Conservation (phyloP, 2,113 vertebrate species). For the Erpornis zantholeuca region DNA sequence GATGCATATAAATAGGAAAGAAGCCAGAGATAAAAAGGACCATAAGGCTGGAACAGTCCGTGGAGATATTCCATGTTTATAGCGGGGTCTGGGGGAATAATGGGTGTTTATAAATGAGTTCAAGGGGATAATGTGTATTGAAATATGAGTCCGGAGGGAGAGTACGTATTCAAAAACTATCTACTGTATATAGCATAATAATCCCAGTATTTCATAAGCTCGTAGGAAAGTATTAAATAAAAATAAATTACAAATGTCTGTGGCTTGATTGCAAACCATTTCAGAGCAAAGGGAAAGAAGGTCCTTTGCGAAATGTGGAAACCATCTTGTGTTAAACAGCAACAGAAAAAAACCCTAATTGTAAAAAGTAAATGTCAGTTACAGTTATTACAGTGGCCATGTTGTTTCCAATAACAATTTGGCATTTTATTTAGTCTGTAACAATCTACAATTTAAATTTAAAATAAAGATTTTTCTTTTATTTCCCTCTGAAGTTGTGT, state of each 20-base stretch:
- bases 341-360: constrained; percentile 79
- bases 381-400: constrained; percentile 79
- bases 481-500: constrained; percentile 81
- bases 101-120: constrained; percentile 66
- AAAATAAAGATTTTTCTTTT: constrained; percentile 86
- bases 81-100: constrained; percentile 37
- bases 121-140: constrained; percentile 61
- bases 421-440: constrained; percentile 87
- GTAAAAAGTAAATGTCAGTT: constrained; percentile 80
- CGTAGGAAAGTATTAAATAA: constrained; percentile 72
- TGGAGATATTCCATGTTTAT: constrained; percentile 40
- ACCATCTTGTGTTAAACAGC: constrained; percentile 76
- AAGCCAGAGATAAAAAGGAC: constrained; percentile 54
- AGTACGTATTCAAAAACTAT: constrained; percentile 58
- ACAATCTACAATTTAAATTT: constrained; percentile 87
- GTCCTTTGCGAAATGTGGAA: constrained; percentile 71
- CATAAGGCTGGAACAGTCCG: constrained; percentile 17
- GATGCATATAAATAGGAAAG: neutral
- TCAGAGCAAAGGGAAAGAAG: constrained; percentile 38
- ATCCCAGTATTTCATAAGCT: constrained; percentile 70
- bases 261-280: constrained; percentile 69
- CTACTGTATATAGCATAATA: constrained; percentile 61
- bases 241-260: constrained; percentile 74
- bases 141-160: constrained; percentile 57
- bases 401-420: constrained; percentile 87